Evolutionary conservation across 2,113 vertebrate species (phyloP).

Genomic region (Tychaedon coryphoeus): DNA sequence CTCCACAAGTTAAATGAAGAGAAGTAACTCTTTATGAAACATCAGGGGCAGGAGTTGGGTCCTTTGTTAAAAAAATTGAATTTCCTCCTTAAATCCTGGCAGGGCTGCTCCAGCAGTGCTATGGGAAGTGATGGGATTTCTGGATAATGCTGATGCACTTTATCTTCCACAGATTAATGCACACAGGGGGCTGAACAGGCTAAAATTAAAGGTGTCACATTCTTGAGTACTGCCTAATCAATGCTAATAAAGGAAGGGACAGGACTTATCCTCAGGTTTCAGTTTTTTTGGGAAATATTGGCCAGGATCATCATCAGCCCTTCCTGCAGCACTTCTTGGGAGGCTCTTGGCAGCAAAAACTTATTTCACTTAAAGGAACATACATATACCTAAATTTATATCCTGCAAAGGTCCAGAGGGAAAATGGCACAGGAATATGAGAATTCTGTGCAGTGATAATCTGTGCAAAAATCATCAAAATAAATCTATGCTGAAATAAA

Average conservation of each 20-base stretch:
- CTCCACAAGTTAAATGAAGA: background rate
- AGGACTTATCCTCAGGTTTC: background rate
- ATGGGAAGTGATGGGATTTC: background rate
- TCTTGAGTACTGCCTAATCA: background rate
- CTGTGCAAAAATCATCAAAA: background rate
- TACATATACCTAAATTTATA: background rate
- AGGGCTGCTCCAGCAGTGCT: background rate
- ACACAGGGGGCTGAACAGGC: background rate
- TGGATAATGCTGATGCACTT: background rate
- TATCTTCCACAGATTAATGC: background rate
- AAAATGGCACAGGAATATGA: background rate
- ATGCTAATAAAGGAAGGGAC: background rate
- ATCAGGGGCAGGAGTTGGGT: background rate
- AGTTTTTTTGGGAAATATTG: accelerated
- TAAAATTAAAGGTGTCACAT: background rate
- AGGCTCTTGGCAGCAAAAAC: background rate
- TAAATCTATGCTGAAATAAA: background rate
- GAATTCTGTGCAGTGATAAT: background rate
- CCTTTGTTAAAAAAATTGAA: background rate
- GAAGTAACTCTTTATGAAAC: background rate
- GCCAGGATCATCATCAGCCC: background rate
- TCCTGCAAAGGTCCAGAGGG: background rate
- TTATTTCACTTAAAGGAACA: background rate
- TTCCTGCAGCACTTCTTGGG: background rate
- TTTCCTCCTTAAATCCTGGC: background rate